Evolutionary conservation across 2,797 vertebrate species (phyloP).

Genomic region (Melanotaenia boesemani): DNA sequence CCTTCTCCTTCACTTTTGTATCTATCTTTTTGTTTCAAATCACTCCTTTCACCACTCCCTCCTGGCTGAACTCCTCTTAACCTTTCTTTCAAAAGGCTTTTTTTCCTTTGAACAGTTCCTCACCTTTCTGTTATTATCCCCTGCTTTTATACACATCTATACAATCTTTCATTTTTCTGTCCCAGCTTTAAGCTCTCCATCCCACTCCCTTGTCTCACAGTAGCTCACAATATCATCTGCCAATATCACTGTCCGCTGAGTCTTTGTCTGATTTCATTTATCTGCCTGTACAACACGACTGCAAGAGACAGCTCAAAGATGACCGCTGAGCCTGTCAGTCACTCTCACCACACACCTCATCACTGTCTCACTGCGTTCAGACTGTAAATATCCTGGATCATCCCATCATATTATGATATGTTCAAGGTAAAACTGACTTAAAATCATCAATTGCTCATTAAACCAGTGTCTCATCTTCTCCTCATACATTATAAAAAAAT

Average conservation of each 20-base stretch:
- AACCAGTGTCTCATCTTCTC: too few relatives aligned
- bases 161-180: not conserved
- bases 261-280: conserved; percentile 16
- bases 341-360: conserved; percentile 12
- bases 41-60: not conserved
- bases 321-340: conserved; percentile 12
- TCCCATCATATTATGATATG: too few relatives aligned
- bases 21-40: conserved; percentile 2
- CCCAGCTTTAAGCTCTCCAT: not conserved
- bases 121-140: not conserved
- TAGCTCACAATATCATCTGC: conserved; percentile 14
- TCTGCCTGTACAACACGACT: not conserved
- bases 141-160: not conserved
- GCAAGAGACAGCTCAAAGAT: conserved; percentile 11
- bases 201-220: not conserved
- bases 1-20: not conserved
- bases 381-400: not conserved
- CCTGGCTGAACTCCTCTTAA: not conserved
- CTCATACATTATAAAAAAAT: too few relatives aligned
- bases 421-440: too few relatives aligned
- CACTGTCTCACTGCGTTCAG: not conserved
- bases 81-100: rapidly evolving
- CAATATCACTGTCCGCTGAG: not conserved
- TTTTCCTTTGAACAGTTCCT: conserved; percentile 7
- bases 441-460: not conserved